Conservation (phyloP, 2,888 invertebrate species). For the Cerceris ruficornis region DNA sequence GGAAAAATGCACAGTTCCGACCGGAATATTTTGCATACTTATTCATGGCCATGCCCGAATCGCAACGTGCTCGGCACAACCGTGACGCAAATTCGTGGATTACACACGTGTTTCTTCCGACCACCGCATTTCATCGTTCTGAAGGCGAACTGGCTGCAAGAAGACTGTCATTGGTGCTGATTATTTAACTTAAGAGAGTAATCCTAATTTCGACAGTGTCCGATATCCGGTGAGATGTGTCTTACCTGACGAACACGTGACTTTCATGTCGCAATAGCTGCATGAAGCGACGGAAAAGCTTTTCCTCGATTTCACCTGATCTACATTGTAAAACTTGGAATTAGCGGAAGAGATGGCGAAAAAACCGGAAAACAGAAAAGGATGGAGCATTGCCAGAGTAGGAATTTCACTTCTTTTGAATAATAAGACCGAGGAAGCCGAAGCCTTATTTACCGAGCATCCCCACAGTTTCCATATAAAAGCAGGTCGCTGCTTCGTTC, state of each 20-base stretch:
- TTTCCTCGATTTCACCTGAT: not conserved
- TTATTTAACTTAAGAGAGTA: not conserved
- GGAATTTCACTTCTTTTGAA: slow-evolving; percentile 82
- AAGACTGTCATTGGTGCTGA: not conserved
- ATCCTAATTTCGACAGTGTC: slow-evolving; percentile 1
- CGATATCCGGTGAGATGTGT: slow-evolving; percentile 10
- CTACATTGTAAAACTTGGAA: not conserved
- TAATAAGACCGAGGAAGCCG: slow-evolving; percentile 82
- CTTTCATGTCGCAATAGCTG: not conserved
- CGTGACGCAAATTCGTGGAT: slow-evolving; percentile 36
- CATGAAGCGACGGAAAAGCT: not conserved
- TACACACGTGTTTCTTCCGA: slow-evolving; percentile 1
- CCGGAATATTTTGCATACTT: slow-evolving; percentile 19
- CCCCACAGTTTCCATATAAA: slow-evolving; percentile 82
- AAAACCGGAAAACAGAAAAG: slow-evolving; percentile 49
- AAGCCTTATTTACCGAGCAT: slow-evolving; percentile 79
- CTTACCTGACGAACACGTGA: slow-evolving; percentile 31
- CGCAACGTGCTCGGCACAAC: slow-evolving; percentile 14
- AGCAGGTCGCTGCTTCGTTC: slow-evolving; percentile 82
- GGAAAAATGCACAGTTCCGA: not conserved
- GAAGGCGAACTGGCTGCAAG: not conserved
- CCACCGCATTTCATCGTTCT: not conserved
- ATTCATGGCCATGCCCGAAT: not conserved
- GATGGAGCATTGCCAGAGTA: slow-evolving; percentile 80
- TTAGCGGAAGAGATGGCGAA: slow-evolving; percentile 44